These are phyloP conservation scores for Lycocerus yunnanus DNA, from an alignment of 2,888 invertebrate genomes.

Conservation along the genomic window DNA sequence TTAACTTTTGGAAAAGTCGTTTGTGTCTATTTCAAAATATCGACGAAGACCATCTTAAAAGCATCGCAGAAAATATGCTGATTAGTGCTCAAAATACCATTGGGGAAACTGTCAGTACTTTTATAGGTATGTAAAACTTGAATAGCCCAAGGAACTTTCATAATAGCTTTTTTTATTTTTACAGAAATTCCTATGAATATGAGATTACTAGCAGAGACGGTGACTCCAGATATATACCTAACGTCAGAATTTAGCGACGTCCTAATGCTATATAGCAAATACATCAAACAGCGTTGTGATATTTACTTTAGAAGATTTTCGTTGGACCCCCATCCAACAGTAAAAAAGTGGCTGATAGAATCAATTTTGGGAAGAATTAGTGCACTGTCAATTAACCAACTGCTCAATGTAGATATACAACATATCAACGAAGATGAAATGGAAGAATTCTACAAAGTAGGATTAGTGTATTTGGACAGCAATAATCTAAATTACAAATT, in stretches of 20 bases:
- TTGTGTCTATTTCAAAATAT: constrained; percentile 1
- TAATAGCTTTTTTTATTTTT: background rate
- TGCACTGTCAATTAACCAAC: constrained; percentile 6
- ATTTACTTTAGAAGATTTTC: constrained; percentile 10
- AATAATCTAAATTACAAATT: constrained; percentile 3
- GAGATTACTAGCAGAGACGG: constrained; percentile 22
- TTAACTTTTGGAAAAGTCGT: constrained; percentile 4
- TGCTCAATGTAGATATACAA: background rate
- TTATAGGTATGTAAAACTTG: constrained; percentile 14
- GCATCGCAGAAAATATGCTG: background rate
- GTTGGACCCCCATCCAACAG: background rate
- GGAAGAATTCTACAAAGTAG: constrained; percentile 19
- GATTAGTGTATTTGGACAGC: constrained; percentile 10
- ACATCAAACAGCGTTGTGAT: constrained; percentile 6
- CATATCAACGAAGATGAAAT: background rate
- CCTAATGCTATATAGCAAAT: constrained; percentile 7
- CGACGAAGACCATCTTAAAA: background rate
- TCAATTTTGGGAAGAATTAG: background rate
- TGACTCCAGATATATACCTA: background rate
- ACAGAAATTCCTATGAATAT: constrained; percentile 19
- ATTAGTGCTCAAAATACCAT: constrained; percentile 1
- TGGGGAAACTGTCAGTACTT: constrained; percentile 11
- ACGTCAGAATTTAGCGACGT: background rate
- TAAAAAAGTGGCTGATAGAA: constrained; percentile 8
- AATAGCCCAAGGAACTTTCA: background rate